Percentiles rank a stretch among this genome's conserved stretches.
phyloP scores from a whole-genome alignment of 2,797 vertebrate species.

The Manis crassicaudata region DNA sequence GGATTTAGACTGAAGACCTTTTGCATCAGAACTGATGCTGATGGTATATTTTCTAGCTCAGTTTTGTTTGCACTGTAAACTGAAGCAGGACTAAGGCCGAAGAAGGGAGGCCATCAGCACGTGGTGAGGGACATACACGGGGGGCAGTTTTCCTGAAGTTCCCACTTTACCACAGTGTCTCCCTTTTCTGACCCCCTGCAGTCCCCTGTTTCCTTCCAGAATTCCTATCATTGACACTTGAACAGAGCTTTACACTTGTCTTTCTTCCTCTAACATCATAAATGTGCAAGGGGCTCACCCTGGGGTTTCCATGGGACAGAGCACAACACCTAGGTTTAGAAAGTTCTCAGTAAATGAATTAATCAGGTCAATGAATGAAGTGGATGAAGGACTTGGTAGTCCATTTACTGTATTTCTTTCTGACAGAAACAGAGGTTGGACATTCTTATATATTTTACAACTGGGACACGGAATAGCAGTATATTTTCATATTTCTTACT shows the following conservation, averaged over 20 bases:
- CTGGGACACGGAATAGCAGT: background rate
- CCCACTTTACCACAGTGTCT: background rate
- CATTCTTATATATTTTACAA: slow-evolving; percentile 3
- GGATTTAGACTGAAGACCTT: background rate
- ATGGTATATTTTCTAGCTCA: background rate
- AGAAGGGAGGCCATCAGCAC: background rate
- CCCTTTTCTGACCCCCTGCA: background rate
- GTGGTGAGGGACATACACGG: background rate
- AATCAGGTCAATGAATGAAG: background rate
- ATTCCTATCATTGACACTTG: background rate
- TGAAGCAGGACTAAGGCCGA: background rate
- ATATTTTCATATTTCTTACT: background rate
- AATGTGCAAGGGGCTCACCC: background rate
- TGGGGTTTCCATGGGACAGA: background rate
- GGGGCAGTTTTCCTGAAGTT: background rate
- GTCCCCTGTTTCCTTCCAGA: background rate
- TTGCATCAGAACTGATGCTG: background rate
- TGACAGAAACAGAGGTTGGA: background rate
- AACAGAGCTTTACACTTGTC: background rate
- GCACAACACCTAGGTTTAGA: background rate
- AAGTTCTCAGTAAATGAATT: background rate
- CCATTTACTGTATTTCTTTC: background rate
- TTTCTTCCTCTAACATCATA: background rate
- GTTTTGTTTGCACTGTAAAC: background rate
- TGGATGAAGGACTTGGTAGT: background rate